These are phyloP conservation scores for Caracal caracal DNA, from an alignment of 2,113 vertebrate species.

Conservation along the genomic window DNA sequence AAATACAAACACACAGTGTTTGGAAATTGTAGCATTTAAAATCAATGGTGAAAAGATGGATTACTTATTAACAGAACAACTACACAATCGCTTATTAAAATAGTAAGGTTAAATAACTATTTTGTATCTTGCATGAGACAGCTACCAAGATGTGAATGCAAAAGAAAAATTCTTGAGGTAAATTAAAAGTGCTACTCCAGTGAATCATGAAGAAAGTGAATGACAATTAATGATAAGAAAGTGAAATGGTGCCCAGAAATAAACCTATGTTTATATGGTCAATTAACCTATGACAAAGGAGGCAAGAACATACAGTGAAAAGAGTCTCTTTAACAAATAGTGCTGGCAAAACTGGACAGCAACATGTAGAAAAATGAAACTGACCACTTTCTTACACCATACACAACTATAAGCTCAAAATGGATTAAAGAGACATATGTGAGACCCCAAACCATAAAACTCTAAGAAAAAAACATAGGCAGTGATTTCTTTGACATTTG, in stretches of 20 bases:
- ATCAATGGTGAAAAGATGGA: neutral
- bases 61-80: neutral
- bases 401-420: neutral
- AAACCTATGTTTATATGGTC: neutral
- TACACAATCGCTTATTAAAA: neutral
- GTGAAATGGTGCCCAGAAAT: neutral
- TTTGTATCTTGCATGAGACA: neutral
- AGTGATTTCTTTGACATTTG: neutral
- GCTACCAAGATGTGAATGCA: neutral
- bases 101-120: neutral
- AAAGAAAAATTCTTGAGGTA: neutral
- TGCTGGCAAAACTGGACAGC: neutral
- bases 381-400: neutral
- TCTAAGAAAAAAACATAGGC: neutral
- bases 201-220: neutral
- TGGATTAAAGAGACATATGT: neutral
- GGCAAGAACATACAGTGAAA: neutral
- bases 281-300: neutral
- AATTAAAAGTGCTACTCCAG: neutral
- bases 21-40: neutral
- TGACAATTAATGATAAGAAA: neutral
- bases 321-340: neutral
- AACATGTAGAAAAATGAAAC: neutral
- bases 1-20: neutral
- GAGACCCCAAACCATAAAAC: neutral